Evolutionary conservation across 2,797 vertebrate species (phyloP).

Genomic region (Artibeus lituratus): DNA sequence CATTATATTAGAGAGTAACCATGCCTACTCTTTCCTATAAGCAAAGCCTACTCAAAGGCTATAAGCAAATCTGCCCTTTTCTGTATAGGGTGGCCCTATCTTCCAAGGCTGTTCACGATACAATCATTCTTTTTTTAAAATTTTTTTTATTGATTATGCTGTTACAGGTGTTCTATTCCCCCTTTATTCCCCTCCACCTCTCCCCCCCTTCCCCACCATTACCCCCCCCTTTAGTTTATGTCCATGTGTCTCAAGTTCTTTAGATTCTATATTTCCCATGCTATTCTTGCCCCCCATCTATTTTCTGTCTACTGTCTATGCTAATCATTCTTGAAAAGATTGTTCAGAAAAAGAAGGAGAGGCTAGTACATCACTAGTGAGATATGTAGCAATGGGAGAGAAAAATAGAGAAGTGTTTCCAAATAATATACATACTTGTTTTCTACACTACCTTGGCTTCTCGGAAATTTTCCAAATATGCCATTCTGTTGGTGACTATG

Average conservation of each 20-base stretch:
- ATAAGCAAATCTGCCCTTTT: neutral
- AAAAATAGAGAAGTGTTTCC: neutral
- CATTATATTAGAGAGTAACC: neutral
- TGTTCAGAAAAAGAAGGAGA: neutral
- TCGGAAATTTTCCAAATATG: neutral
- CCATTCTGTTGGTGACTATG: neutral
- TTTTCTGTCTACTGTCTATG: too few relatives aligned
- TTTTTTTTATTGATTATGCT: too few relatives aligned
- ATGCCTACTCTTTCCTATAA: neutral
- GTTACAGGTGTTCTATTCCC: too few relatives aligned
- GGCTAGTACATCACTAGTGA: neutral
- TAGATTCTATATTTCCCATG: too few relatives aligned
- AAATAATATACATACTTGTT: neutral
- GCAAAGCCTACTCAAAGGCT: neutral
- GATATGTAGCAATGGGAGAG: neutral
- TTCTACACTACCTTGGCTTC: neutral
- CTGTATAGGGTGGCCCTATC: neutral
- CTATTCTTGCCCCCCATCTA: too few relatives aligned
- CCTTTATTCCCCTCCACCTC: too few relatives aligned
- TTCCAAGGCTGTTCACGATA: neutral
- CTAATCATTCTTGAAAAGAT: neutral
- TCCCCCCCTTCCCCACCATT: too few relatives aligned
- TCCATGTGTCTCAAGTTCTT: too few relatives aligned
- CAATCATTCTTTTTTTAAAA: too few relatives aligned
- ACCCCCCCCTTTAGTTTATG: too few relatives aligned